Conservation (phyloP, 2,797 vertebrate species). For the Gambelia wislizenii region DNA sequence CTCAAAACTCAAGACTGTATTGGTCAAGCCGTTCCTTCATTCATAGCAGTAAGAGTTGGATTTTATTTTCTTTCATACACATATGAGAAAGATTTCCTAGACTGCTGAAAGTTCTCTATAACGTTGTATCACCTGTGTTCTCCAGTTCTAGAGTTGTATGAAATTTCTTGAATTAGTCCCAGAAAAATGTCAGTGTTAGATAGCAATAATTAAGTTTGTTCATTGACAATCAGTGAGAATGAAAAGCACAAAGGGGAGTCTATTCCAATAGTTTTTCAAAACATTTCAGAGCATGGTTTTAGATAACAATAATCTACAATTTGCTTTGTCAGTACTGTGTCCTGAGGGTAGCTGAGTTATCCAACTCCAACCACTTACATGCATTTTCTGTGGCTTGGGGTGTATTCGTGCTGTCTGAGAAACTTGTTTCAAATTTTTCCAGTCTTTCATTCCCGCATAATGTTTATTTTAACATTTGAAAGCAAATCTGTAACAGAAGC, state of each 20-base stretch:
- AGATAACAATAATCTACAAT: slow-evolving; percentile 15
- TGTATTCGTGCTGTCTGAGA: slow-evolving; percentile 29
- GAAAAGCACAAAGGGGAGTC: not conserved
- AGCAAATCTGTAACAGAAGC: slow-evolving; percentile 42
- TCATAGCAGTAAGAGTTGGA: not conserved
- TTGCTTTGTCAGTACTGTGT: slow-evolving; percentile 21
- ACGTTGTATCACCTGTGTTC: not conserved
- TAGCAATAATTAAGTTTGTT: not conserved
- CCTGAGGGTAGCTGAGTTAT: slow-evolving; percentile 12
- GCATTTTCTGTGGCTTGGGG: slow-evolving; percentile 32
- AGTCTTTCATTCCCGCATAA: slow-evolving; percentile 38
- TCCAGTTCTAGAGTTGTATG: not conserved
- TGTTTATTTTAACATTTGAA: slow-evolving; percentile 45
- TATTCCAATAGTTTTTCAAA: not conserved
- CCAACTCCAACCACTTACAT: slow-evolving; percentile 39
- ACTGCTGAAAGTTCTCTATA: not conserved
- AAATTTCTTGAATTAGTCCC: not conserved
- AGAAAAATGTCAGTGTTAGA: not conserved
- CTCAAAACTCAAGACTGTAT: not conserved
- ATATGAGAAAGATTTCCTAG: not conserved
- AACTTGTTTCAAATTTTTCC: slow-evolving; percentile 29
- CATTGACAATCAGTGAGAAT: not conserved
- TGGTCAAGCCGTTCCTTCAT: not conserved
- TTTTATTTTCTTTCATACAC: not conserved
- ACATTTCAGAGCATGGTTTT: slow-evolving; percentile 8